Evolutionary conservation across 2,888 invertebrate species (phyloP), one percentile per base, ranked within the genome.

Genomic region (Caenorhabditis drosophilae): DNA sequence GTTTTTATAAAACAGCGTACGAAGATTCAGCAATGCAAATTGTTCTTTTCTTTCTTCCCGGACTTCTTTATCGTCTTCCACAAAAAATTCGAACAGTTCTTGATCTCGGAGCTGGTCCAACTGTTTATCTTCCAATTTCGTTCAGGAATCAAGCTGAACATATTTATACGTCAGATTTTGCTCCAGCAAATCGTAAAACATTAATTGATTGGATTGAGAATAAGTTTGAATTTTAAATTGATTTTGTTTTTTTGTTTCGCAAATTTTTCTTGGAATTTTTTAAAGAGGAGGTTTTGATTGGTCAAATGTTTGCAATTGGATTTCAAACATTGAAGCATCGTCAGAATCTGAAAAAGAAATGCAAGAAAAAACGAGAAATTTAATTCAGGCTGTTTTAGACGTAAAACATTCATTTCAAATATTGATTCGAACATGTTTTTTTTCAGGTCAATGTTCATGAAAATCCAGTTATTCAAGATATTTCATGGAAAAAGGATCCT

Each of bases 21-120:
- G 79, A 82, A 49, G 82, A 82, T 56, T 73, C 70, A 0, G 82
- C 82, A 9, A 82, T 83, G 83, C 77, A 80, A 49, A 67, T 74
- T 16, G 79, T 82, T 4, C 73, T 82, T 20, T 82, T 83, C 67
- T 83, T 83, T 56, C 70, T 82, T 4, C 83, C 82, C 16, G 83
- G 81, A 34, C 78, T 83, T 15, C 69, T 83, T 23, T 82, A 79
- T 48, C 70, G 82, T 11, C 61, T 82, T n/a, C 83, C 82, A 2
- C 50, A 73, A 44, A 69, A 71, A 42, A 67, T 82, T 26, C 64
- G 56, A 34, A 73, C 69, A 7, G 70, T 81, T 20, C 71, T 83
- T 15, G 82, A 82, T 46, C 58, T 81, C 15, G 81, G 81, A 2
- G 82, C 80, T 27, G 81, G 81, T 46, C 78, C 78, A 4, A 78